Evolutionary conservation across 1,140 invertebrate genomes (phyloP).

Genomic region (Pogonomyrmex californicus): DNA sequence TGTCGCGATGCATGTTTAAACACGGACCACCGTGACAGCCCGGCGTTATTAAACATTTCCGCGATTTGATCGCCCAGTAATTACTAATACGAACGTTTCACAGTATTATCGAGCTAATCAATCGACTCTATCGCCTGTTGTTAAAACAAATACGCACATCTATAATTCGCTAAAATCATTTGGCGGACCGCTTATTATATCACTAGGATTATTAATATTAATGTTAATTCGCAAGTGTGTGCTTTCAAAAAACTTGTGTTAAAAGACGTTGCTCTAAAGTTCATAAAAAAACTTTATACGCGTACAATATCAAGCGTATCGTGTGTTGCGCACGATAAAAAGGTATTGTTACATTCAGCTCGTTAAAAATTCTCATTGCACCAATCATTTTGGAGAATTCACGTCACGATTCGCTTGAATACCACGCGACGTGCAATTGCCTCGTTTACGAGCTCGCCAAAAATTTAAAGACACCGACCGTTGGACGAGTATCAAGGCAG

Average conservation of each 20-base stretch:
- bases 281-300: neutral
- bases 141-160: conserved; percentile 22
- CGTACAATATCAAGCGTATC: too few species aligned
- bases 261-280: neutral
- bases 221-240: neutral
- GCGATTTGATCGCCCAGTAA: conserved; percentile 43
- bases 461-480: conserved; percentile 54
- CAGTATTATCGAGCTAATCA: conserved; percentile 46
- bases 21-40: neutral
- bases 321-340: neutral
- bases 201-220: neutral
- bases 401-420: neutral
- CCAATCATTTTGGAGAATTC: conserved; percentile 19
- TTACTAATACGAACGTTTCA: conserved; percentile 45
- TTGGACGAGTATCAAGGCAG: conserved; percentile 79
- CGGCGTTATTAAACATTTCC: conserved; percentile 39
- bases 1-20: conserved; percentile 1
- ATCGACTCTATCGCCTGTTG: conserved; percentile 33
- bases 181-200: neutral
- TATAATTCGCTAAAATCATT: conserved; percentile 21
- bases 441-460: conserved; percentile 50
- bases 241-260: too few species aligned
- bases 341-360: neutral
- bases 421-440: neutral
- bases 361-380: neutral